phyloP scores from a whole-genome alignment of 2,797 vertebrate genomes.

The Hylomyscus alleni region DNA sequence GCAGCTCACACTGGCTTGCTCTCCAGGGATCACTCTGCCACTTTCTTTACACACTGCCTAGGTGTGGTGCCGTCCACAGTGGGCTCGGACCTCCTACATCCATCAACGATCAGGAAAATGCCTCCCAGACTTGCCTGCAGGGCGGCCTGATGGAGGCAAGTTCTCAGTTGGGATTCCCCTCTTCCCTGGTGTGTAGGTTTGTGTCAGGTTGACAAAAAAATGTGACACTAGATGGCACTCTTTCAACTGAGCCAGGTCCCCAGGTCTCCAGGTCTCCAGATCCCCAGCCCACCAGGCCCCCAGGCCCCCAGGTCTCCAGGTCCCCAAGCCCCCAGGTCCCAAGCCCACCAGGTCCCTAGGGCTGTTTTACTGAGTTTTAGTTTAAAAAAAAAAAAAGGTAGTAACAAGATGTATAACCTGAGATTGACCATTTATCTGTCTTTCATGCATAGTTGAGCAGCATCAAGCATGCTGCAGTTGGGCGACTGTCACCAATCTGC shows the following conservation, averaged over 20 bases:
- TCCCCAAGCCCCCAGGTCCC: too few relatives aligned
- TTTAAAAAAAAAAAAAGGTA: background rate
- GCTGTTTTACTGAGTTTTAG: background rate
- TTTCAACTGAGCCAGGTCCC: too few relatives aligned
- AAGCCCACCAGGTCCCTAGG: too few relatives aligned
- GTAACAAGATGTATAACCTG: background rate
- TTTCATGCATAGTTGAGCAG: background rate
- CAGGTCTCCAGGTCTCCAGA: too few relatives aligned
- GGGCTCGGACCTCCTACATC: background rate
- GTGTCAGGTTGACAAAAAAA: background rate
- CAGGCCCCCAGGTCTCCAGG: too few relatives aligned
- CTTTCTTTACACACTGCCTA: background rate
- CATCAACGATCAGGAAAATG: too few relatives aligned
- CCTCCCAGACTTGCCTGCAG: too few relatives aligned
- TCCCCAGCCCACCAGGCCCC: too few relatives aligned
- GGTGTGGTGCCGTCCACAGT: background rate
- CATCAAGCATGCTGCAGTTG: accelerated
- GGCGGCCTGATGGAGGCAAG: background rate
- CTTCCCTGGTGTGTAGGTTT: background rate
- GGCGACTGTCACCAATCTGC: background rate
- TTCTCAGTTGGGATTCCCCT: background rate
- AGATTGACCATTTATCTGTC: too few relatives aligned
- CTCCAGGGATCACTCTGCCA: background rate
- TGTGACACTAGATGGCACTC: background rate
- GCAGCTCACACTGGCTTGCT: background rate